Evolutionary conservation across 30 jellyfish, hydroid and myxozoan species (phyloP), one percentile per base, ranked within the genome.

Genomic region (Turritopsis dohrnii): DNA sequence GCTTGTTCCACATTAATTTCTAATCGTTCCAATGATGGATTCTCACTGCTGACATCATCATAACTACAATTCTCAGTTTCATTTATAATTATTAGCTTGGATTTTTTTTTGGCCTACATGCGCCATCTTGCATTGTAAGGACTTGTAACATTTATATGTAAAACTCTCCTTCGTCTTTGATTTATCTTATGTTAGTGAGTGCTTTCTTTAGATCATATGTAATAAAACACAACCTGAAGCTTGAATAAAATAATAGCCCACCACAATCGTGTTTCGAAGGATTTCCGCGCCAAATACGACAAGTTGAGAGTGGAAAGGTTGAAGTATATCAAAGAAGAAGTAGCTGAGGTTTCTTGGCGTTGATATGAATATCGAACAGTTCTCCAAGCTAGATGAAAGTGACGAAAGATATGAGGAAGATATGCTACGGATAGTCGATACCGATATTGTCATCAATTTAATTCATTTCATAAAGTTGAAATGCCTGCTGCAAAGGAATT

Each of bases 241-340:
- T n/a, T n/a, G n/a, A n/a, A n/a, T n/a, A 79, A 74, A 31, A 81
- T 91, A 9, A 65, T 80, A 52, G 86, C 22, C 22, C 96, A 91
- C 81, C 95, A 81, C 84, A 87, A 88, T 54, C 91, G 80, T 24
- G 92, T 86, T 24, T 53, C 91, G 21, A 75, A 82, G 71, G 54
- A 28, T 29, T 88, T 53, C 90, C 65, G 84, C 27, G 65, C 25
- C 30, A 92, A 92, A 81, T 92, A 84, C 89, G 53, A 83, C 28
- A 92, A 92, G 29, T 89, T 92, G 24, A 66, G 95, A 9, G 81
- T 74, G 41, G 98, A 92, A 79, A 86, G 98, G 54, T 76, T 92
- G 71, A 88, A 89, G 21, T 88, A 91, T 84, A 92, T 92, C 86
- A 73, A 86, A 75, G 93, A 71, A 72, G 19, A 87, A 28, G 87